Evolutionary conservation across 1,140 invertebrate genomes (phyloP), one percentile per base, ranked within the genome.

Genomic region (Rhyzopertha dominica): DNA sequence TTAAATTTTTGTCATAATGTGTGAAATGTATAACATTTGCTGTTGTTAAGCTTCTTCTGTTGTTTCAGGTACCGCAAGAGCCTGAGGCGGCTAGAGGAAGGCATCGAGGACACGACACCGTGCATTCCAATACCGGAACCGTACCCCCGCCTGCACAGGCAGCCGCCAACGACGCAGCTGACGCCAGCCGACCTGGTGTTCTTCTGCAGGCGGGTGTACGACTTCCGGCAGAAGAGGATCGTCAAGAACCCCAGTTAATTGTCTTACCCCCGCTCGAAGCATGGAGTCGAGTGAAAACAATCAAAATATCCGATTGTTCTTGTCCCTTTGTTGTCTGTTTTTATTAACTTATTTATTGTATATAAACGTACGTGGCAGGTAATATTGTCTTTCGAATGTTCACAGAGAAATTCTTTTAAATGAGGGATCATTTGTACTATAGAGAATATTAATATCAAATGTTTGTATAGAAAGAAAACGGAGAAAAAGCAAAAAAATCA

Each of bases 171-270:
- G 19, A 80, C 83, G 51, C 79, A 85, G 5, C 66, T 77, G 26
- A 83, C 87, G 19, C 76, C 80, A 40, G 76, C 84, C 4, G 92
- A 95, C 51, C 82, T 90, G 65, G 87, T 98, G 2, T 90, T 96
- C 58, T 90, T 95, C 71, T 96, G 93, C 71, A 81, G 90, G 12
- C 84, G 87, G 53, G 90, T 95, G 22, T 97, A 96, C 70, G 94
- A 97, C 69, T 95, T 91, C 71, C 79, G 92, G 42, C 84, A 89
- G 45, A 87, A 85, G 57, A 81, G 85, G 52, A 78, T 88, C 47
- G 74, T 83, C 29, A 83, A 83, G 60, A 78, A 82, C 72, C 79
- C 79, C 34, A 74, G 73, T 70, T 77, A 75, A 76, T 66, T 73
- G 22, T 37, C 36, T 38, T 43, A 49, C 23, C 37, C n/a, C n/a